Evolutionary conservation across 2,797 vertebrate genomes (phyloP).

Genomic region (Diglossa cyanea): DNA sequence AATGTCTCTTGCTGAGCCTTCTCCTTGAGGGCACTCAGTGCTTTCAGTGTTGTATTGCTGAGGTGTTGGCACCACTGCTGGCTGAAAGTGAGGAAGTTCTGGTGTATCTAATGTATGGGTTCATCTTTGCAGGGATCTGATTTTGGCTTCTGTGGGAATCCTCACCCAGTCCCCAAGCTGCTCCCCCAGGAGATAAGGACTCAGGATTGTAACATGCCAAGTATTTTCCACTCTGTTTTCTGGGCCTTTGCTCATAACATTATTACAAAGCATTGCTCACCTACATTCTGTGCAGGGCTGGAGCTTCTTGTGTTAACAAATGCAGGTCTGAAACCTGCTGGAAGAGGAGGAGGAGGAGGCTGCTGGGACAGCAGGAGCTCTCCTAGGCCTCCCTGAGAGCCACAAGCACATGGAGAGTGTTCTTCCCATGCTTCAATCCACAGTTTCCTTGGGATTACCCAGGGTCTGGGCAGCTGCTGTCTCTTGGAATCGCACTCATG

Average conservation of each 20-base stretch:
- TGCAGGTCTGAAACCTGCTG: background rate
- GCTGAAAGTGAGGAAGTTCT: background rate
- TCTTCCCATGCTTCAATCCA: accelerated
- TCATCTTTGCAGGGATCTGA: background rate
- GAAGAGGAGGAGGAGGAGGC: background rate
- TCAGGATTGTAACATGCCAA: accelerated
- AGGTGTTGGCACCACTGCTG: background rate
- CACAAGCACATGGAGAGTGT: too few relatives aligned
- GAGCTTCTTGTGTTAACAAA: accelerated
- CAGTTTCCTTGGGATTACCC: background rate
- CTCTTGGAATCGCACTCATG: background rate
- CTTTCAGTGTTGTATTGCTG: background rate
- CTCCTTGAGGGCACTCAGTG: background rate
- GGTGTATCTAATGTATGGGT: background rate
- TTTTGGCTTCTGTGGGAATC: background rate
- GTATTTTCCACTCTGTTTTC: background rate
- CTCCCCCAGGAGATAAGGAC: background rate
- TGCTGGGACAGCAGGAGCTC: background rate
- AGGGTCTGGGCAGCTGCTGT: background rate
- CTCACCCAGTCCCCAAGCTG: background rate
- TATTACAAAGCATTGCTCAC: accelerated
- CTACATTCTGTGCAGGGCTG: accelerated
- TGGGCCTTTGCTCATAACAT: background rate
- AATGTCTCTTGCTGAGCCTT: background rate
- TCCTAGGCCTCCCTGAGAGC: background rate